Conservation (phyloP, 2,797 vertebrate genomes). For the Chanos chanos region DNA sequence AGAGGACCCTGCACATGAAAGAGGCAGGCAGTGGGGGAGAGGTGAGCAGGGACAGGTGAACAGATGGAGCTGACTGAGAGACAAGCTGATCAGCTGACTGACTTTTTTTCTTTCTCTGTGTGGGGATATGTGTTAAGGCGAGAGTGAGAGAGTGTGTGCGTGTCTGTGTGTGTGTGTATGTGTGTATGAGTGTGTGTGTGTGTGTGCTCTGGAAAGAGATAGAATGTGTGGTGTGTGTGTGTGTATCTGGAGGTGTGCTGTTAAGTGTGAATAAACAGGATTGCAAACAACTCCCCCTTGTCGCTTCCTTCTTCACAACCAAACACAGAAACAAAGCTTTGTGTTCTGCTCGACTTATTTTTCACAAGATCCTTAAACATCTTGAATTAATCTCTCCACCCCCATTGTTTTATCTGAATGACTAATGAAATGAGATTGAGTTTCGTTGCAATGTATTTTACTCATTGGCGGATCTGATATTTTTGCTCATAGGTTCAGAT, state of each 20-base stretch:
- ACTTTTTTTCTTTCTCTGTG: constrained; percentile 11
- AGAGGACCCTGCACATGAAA: constrained; percentile 52
- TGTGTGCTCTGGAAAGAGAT: constrained; percentile 18
- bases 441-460: no score
- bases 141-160: constrained; percentile 4
- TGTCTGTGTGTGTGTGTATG: constrained; percentile 29
- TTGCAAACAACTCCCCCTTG: constrained; percentile 17
- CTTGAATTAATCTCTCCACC: no score
- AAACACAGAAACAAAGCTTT: no score
- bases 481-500: no score
- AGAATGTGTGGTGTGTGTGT: background rate
- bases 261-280: constrained; percentile 21
- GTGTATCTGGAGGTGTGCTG: background rate
- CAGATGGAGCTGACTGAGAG: constrained; percentile 69
- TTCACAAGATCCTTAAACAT: no score
- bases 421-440: no score
- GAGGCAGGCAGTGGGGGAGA: constrained; percentile 41
- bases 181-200: constrained; percentile 32
- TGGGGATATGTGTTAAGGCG: constrained; percentile 1
- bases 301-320: no score
- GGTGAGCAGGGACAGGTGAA: constrained; percentile 66
- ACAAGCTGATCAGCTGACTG: constrained; percentile 64
- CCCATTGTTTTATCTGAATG: no score
- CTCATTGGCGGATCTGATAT: no score
- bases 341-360: constrained; percentile 25